Evolutionary conservation across 2,888 invertebrate genomes (phyloP), one percentile per base, ranked within the genome.

Genomic region (Cataglyphis albicans): DNA sequence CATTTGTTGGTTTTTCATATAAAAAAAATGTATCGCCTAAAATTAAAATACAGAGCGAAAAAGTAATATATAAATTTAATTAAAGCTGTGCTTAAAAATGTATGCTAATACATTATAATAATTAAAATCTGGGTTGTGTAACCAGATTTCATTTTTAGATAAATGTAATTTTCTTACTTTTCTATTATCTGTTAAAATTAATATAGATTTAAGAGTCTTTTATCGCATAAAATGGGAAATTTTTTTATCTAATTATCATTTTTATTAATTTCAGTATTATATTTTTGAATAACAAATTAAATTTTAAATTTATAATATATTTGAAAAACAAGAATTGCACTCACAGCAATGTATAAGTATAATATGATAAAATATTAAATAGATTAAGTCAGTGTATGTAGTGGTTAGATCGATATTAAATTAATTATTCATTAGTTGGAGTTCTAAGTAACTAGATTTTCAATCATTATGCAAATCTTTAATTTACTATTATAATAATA

Each of bases 351-450:
- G 6, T 29, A 64, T 18, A 15, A 32, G 35, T 35, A 21, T 38
- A 74, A 64, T 63, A 35, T 38, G 21, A 6, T 21, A 10, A n/a
- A 74, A 32, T 63, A 15, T 9, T 29, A 59, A 15, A 12, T 38
- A 18, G 48, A 59, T 41, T 57, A n/a, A 57, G 7, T 7, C 3
- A 25, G 1, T 15, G 6, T 61, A 44, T 64, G 7, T 63, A 10
- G 4, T 35, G 29, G 67, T 25, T 76, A 67, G 18, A 41, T n/a
- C 41, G 32, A 68, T 57, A 52, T 10, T 25, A 44, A 65, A 78
- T 68, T 78, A 78, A 78, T 78, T 78, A 78, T 57, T 9, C 7
- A 68, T 78, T 78, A 78, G 41, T 41, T 21, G 29, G 25, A 68
- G 29, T 78, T 41, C 29, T 55, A 21, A 70, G 29, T 41, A 57